phyloP scores from a whole-genome alignment of 2,113 vertebrate genomes.

The Sclerurus mexicanus region DNA sequence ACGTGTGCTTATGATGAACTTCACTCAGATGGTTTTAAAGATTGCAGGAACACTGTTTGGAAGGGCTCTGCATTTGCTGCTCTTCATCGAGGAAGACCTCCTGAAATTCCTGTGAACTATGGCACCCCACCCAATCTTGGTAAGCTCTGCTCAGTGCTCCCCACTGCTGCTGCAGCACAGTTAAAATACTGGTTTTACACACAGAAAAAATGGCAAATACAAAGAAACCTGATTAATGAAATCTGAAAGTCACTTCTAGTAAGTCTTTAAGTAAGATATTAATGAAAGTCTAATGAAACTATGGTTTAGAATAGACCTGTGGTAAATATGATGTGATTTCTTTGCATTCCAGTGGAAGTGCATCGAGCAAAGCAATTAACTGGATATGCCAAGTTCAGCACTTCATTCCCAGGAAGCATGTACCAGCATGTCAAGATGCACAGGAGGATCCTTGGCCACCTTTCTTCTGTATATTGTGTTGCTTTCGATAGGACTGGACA shows the following conservation, averaged over 20 bases:
- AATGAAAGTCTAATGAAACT: neutral
- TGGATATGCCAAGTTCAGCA: conserved; percentile 85
- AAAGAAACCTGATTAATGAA: neutral
- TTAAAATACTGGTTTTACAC: neutral
- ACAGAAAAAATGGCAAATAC: neutral
- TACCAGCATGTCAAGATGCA: conserved; percentile 95
- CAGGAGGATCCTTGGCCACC: conserved; percentile 93
- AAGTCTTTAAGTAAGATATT: neutral
- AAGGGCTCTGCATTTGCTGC: conserved; percentile 92
- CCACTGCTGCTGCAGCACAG: neutral
- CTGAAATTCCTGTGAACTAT: conserved; percentile 89
- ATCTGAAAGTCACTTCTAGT: neutral
- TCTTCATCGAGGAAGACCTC: conserved; percentile 94
- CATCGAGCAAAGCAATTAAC: conserved; percentile 88
- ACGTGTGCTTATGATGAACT: neutral
- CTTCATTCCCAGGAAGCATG: conserved; percentile 88
- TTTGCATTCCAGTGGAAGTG: conserved; percentile 85
- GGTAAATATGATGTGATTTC: neutral
- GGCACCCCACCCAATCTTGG: conserved; percentile 83
- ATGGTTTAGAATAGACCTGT: neutral
- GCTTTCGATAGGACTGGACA: conserved; percentile 96
- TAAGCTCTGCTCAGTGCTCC: conserved; percentile 48
- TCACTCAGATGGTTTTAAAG: conserved; percentile 72
- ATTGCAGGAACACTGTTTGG: conserved; percentile 84
- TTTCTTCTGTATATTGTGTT: conserved; percentile 98